Percentiles rank a stretch among this genome's conserved stretches.
Evolutionary conservation across 2,797 vertebrate genomes (phyloP).

Genomic region (Amblyraja radiata): DNA sequence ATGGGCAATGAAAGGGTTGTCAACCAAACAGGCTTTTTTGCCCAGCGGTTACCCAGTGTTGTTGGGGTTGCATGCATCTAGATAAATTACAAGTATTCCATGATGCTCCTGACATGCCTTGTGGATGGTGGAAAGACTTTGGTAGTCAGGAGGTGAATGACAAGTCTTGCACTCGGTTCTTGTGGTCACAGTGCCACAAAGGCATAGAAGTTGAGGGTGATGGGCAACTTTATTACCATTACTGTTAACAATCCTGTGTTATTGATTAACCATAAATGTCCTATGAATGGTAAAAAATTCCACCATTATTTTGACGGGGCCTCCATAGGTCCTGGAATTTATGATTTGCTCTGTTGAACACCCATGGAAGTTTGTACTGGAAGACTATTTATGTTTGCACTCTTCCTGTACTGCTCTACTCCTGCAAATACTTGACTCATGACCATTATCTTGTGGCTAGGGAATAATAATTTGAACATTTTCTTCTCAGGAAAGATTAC

Average conservation of each 20-base stretch:
- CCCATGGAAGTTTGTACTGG: not conserved
- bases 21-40: no score
- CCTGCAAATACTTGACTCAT: not conserved
- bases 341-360: not conserved
- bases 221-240: not conserved
- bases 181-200: not conserved
- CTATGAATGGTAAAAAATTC: not conserved
- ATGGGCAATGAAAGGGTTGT: no score
- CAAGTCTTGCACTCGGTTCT: no score
- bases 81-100: no score
- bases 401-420: not conserved
- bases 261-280: not conserved
- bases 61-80: no score
- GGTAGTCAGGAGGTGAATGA: no score
- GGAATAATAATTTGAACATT: not conserved
- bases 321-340: not conserved
- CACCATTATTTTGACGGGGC: not conserved
- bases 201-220: not conserved
- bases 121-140: no score
- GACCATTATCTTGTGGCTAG: not conserved
- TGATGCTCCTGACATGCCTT: no score
- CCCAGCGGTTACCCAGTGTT: no score
- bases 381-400: not conserved
- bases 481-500: not conserved
- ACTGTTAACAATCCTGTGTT: not conserved